Evolutionary conservation across 1,140 invertebrate genomes (phyloP), one percentile per base, ranked within the genome.

Genomic region (Drosophila willistoni): DNA sequence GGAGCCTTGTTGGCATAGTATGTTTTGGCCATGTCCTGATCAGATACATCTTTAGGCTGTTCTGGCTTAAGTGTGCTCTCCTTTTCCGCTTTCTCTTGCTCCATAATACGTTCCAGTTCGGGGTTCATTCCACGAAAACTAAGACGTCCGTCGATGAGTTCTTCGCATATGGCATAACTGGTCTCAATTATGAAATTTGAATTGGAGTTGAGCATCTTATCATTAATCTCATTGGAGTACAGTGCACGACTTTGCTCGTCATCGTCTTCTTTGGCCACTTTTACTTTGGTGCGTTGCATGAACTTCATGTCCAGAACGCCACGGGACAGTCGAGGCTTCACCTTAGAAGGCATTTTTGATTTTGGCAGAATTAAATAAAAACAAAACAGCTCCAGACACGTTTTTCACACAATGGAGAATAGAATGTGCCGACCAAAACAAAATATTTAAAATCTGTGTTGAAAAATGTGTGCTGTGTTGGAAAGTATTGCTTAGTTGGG

Each of bases 51-150:
- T 61, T 93, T 94, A 0, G 77, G 75, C 62, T 91, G 91, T 39
- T 87, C 78, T 29, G 91, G 92, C 34, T 94, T 92, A 1, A 71
- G 61, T 39, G 91, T 78, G 2, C 73, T 73, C 62, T 91, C 77
- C 71, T 93, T 90, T 34, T 92, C 91, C 7, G 81, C 90, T 25
- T 91, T 92, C 44, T 93, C 93, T 63, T 93, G 77, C 78, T 95
- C 95, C 94, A 97, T 95, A 7, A 96, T 69, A 68, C 94, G 94
- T 91, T 98, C 97, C 73, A 98, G 94, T 92, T 96, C 96, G 42
- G 96, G 96, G 93, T 98, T 98, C 94, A 97, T 97, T 10, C 97
- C 97, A 79, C 95, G 95, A 92, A 95, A 98, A 68, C 97, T 98
- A 54, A 97, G 92, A 79, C 97, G 93, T 6, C 97, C 97, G 87